Percentiles rank a stretch among this genome's conserved stretches.
Conservation (phyloP, 2,888 invertebrate genomes). For the Drosophila formosana region DNA sequence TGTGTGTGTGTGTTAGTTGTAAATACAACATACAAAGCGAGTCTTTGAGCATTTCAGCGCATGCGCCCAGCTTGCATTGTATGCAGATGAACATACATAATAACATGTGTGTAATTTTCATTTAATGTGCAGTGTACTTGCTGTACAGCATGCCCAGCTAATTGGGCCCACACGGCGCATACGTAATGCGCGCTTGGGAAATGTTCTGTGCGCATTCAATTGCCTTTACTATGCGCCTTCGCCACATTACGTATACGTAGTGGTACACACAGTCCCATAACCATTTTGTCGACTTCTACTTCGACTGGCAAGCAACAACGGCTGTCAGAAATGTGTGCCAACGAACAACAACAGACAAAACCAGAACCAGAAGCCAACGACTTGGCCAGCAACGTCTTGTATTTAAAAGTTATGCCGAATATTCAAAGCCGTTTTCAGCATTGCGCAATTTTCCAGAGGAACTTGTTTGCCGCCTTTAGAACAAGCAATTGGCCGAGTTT, state of each 20-base stretch:
- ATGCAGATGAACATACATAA: conserved; percentile 53
- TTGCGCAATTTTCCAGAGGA: conserved; percentile 35
- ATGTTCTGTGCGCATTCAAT: conserved; percentile 51
- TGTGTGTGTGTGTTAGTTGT: neutral
- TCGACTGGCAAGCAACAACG: neutral
- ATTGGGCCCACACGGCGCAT: conserved; percentile 77
- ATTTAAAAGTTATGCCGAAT: conserved; percentile 24
- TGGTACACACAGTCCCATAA: conserved; percentile 4
- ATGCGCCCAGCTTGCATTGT: conserved; percentile 48
- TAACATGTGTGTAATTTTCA: conserved; percentile 20
- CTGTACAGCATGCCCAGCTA: conserved; percentile 45
- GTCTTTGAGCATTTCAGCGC: conserved; percentile 23
- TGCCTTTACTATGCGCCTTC: conserved; percentile 31
- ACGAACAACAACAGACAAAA: conserved; percentile 32
- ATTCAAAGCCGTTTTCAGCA: neutral
- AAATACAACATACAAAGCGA: neutral
- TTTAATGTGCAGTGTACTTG: conserved; percentile 3
- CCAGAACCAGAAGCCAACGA: conserved; percentile 10
- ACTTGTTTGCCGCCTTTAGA: conserved; percentile 41
- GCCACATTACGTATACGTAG: conserved; percentile 66
- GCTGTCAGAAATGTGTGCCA: conserved; percentile 65
- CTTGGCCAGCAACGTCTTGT: conserved; percentile 14
- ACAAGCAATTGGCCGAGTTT: conserved; percentile 32
- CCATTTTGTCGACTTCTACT: conserved; percentile 3
- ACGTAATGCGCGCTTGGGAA: conserved; percentile 77